Evolutionary conservation across 2,113 vertebrate species (phyloP).

Genomic region (Tachysurus fulvidraco): DNA sequence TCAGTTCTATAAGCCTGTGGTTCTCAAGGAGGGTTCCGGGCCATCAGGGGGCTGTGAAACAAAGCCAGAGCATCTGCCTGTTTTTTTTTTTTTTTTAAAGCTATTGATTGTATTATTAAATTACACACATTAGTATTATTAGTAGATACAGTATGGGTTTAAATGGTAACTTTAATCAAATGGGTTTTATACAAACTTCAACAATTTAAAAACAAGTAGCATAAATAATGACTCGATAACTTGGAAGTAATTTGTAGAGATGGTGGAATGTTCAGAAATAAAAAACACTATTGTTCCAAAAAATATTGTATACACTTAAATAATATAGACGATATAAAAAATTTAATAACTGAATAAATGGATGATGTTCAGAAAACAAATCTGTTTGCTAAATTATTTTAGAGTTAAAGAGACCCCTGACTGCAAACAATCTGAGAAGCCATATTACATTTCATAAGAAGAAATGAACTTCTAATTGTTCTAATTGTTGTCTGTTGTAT

Average conservation of each 20-base stretch:
- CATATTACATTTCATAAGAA: too few relatives aligned
- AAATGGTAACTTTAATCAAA: not conserved
- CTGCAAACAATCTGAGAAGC: not conserved
- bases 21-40: not conserved
- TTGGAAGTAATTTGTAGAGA: not conserved
- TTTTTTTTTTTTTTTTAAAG: not conserved
- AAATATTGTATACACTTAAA: not conserved
- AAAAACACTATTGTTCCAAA: not conserved
- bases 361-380: not conserved
- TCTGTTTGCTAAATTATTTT: not conserved
- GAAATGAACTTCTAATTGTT: not conserved
- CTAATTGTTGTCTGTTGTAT: conserved; percentile 63
- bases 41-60: not conserved
- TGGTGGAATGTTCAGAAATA: not conserved
- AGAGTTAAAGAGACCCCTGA: not conserved
- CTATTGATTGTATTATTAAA: not conserved
- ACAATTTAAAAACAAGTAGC: not conserved
- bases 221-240: not conserved
- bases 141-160: not conserved
- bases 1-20: not conserved
- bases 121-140: too few relatives aligned
- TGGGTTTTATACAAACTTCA: not conserved
- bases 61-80: not conserved
- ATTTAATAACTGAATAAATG: not conserved
- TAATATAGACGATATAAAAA: not conserved